Conservation (phyloP, 2,888 invertebrate species). For the Drosophila melanosoma region DNA sequence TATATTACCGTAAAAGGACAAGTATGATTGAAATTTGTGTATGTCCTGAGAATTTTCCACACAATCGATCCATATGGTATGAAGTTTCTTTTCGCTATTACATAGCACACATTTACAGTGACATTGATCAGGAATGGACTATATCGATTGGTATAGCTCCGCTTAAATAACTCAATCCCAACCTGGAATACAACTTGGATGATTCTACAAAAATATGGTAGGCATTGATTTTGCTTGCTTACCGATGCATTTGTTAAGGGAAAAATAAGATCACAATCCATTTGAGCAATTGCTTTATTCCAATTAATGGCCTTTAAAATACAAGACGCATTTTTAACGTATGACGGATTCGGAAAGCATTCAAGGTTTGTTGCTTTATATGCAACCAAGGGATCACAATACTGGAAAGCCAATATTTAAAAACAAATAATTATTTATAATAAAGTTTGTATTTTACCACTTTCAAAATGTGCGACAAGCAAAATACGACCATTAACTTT, state of each 20-base stretch:
- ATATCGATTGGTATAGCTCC: slow-evolving; percentile 48
- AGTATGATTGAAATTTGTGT: slow-evolving; percentile 46
- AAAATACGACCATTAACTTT: background rate
- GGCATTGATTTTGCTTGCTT: background rate
- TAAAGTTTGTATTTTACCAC: slow-evolving; percentile 12
- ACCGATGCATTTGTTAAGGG: slow-evolving; percentile 43
- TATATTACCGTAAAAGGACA: slow-evolving; percentile 42
- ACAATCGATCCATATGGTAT: slow-evolving; percentile 27
- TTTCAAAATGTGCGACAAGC: background rate
- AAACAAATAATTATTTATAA: background rate
- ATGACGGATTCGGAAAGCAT: slow-evolving; percentile 17
- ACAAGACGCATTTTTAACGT: slow-evolving; percentile 29
- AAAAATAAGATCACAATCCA: slow-evolving; percentile 44
- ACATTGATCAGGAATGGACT: slow-evolving; percentile 54
- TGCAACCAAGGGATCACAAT: slow-evolving; percentile 1
- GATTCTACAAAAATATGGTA: background rate
- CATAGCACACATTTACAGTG: slow-evolving; percentile 44
- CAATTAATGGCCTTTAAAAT: slow-evolving; percentile 47
- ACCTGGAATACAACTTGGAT: slow-evolving; percentile 2
- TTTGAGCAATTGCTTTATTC: slow-evolving; percentile 43
- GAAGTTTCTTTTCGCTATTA: slow-evolving; percentile 38
- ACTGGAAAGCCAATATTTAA: background rate
- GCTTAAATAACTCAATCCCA: slow-evolving; percentile 35
- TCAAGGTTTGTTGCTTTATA: slow-evolving; percentile 52
- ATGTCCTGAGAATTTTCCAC: background rate